Evolutionary conservation across 2,113 vertebrate species (phyloP).

Genomic region (Periophthalmodon schlosseri): DNA sequence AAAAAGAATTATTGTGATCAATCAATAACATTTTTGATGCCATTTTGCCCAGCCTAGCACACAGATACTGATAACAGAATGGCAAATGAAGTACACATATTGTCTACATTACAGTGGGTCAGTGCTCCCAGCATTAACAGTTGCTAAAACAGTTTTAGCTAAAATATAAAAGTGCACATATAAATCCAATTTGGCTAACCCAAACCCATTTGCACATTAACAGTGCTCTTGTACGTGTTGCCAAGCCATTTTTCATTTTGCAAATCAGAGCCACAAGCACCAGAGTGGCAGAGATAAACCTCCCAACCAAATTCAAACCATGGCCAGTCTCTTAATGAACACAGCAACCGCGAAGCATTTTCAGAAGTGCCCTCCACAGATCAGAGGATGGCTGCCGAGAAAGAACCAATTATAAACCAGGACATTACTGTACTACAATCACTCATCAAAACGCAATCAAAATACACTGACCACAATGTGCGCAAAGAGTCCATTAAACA

Average conservation of each 20-base stretch:
- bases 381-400: slow-evolving; percentile 38
- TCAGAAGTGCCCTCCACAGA: slow-evolving; percentile 30
- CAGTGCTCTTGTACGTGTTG: background rate
- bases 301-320: slow-evolving; percentile 28
- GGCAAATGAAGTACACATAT: background rate
- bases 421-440: slow-evolving; percentile 14
- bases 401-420: slow-evolving; percentile 41
- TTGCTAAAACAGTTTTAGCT: background rate
- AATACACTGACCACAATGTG: slow-evolving; percentile 13
- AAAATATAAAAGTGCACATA: background rate
- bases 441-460: slow-evolving; percentile 33
- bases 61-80: background rate
- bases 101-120: background rate
- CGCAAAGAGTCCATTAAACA: slow-evolving; percentile 20
- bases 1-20: too few species aligned
- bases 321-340: slow-evolving; percentile 23
- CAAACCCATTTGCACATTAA: background rate
- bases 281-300: slow-evolving; percentile 13
- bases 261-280: background rate
- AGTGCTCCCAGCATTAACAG: background rate
- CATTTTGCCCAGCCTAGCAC: background rate
- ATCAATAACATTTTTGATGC: too few species aligned
- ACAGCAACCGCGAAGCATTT: slow-evolving; percentile 18
- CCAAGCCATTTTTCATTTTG: slow-evolving; percentile 3
- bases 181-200: background rate